Evolutionary conservation across 2,113 vertebrate genomes (phyloP).

Genomic region (Heterotilapia buettikoferi): DNA sequence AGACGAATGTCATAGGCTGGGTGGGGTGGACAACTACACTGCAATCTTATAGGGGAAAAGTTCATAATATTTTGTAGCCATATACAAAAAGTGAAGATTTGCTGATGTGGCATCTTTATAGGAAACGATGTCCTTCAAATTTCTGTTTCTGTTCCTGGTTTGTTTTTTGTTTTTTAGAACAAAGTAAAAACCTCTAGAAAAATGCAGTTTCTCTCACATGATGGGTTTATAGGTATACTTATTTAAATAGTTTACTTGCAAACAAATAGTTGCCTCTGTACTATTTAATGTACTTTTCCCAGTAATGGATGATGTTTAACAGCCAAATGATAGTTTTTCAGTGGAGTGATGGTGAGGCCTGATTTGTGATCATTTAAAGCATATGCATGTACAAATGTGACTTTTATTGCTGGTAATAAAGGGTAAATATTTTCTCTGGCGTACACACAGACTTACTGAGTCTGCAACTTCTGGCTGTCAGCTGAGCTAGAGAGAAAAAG

Average conservation of each 20-base stretch:
- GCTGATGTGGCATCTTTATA: neutral
- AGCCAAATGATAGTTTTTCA: neutral
- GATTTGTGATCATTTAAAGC: neutral
- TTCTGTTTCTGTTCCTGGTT: neutral
- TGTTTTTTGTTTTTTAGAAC: neutral
- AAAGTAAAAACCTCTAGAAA: neutral
- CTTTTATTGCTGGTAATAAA: neutral
- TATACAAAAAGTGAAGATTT: neutral
- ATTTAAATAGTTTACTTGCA: neutral
- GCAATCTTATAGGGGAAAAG: neutral
- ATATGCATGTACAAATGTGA: neutral
- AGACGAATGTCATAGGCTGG: neutral
- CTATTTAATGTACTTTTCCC: neutral
- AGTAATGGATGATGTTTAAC: neutral
- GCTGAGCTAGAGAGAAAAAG: neutral
- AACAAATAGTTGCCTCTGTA: neutral
- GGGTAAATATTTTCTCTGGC: neutral
- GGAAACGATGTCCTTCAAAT: neutral
- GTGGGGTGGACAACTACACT: rapidly evolving
- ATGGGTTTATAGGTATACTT: neutral
- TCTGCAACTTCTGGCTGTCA: conserved; percentile 10
- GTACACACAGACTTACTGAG: neutral
- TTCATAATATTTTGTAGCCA: neutral
- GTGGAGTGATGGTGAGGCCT: neutral
- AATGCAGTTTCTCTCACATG: neutral